Evolutionary conservation across 2,113 vertebrate species (phyloP).

Genomic region (Microcebus ravelobensis): DNA sequence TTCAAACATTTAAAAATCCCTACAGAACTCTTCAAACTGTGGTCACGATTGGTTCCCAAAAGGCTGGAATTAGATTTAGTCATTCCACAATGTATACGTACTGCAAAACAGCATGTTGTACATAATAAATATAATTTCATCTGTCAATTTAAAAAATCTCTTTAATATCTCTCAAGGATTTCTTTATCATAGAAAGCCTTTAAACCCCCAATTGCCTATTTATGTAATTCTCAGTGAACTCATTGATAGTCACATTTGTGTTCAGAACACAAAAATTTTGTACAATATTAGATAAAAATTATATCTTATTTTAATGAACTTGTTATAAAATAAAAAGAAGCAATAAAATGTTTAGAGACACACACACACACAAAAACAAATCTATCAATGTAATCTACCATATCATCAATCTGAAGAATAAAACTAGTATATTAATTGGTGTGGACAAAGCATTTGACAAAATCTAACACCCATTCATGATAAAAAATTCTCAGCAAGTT

Average conservation of each 20-base stretch:
- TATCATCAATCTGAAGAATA: neutral
- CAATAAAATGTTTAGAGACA: neutral
- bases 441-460: conserved; percentile 1
- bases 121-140: no score
- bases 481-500: no score
- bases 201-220: neutral
- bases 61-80: no score
- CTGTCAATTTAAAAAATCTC: neutral
- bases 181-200: neutral
- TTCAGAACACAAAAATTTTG: neutral
- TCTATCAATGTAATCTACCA: neutral
- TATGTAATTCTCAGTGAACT: neutral
- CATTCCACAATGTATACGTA: no score
- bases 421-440: neutral
- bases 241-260: neutral
- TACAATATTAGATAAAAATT: neutral
- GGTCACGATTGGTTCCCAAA: no score
- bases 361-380: no score
- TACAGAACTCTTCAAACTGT: neutral
- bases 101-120: no score
- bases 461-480: neutral
- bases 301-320: neutral
- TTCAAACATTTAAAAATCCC: neutral
- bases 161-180: neutral
- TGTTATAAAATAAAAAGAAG: neutral